Percentiles rank a stretch among this genome's conserved stretches.
These are phyloP conservation scores for Psylliodes chrysocephalus DNA, from an alignment of 2,888 invertebrate species.

Conservation along the genomic window DNA sequence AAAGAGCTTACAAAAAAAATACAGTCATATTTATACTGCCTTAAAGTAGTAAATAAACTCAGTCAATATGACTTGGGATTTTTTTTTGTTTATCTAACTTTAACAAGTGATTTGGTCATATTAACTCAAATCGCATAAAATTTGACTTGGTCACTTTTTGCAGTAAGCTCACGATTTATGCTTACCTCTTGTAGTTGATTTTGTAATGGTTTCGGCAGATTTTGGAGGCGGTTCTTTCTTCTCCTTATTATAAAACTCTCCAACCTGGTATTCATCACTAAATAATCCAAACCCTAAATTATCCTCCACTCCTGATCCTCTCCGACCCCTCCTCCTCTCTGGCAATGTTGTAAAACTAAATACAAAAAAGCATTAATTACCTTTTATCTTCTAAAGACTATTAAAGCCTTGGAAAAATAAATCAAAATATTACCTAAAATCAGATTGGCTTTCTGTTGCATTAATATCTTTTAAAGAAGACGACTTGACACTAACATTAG, in stretches of 20 bases:
- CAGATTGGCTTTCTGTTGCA: slow-evolving; percentile 30
- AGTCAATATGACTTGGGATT: too few relatives aligned
- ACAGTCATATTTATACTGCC: too few relatives aligned
- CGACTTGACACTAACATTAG: slow-evolving; percentile 18
- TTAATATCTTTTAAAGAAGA: slow-evolving; percentile 32
- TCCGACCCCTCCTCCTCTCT: slow-evolving; percentile 53
- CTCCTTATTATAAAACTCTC: slow-evolving; percentile 38
- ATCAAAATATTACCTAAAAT: slow-evolving; percentile 32
- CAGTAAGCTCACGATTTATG: too few relatives aligned
- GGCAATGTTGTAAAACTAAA: slow-evolving; percentile 44
- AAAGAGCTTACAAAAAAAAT: too few relatives aligned
- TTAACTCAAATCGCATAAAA: too few relatives aligned
- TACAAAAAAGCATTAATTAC: too few relatives aligned
- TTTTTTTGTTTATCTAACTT: too few relatives aligned
- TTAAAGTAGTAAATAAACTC: too few relatives aligned
- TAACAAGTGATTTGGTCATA: too few relatives aligned
- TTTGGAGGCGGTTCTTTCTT: slow-evolving; percentile 24
- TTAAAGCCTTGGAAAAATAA: too few relatives aligned
- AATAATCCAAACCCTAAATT: slow-evolving; percentile 69
- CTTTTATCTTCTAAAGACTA: too few relatives aligned
- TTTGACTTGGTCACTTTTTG: too few relatives aligned
- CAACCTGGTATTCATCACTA: slow-evolving; percentile 38
- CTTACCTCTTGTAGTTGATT: slow-evolving; percentile 7
- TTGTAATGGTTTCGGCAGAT: slow-evolving; percentile 32
- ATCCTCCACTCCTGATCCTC: slow-evolving; percentile 64